phyloP scores from a whole-genome alignment of 2,113 vertebrate genomes.

The Epinephelus fuscoguttatus region DNA sequence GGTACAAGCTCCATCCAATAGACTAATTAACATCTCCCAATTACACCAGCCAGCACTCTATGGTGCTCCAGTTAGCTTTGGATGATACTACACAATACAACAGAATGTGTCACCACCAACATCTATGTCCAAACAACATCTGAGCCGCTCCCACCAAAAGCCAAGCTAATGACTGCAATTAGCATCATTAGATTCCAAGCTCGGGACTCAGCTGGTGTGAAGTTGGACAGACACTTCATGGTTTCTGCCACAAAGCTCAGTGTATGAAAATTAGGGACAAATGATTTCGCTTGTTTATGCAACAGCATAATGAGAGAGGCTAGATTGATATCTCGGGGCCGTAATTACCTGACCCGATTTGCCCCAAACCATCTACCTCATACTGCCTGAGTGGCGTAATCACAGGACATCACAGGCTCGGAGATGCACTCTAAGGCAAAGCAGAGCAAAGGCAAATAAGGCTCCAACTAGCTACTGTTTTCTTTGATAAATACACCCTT shows the following conservation, averaged over 20 bases:
- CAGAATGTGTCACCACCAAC: constrained; percentile 57
- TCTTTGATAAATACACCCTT: neutral
- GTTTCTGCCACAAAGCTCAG: constrained; percentile 14
- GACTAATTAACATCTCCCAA: constrained; percentile 80
- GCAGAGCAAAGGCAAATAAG: neutral
- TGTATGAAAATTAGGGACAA: constrained; percentile 32
- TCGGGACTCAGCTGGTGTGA: constrained; percentile 63
- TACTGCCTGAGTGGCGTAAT: neutral
- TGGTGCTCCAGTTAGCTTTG: constrained; percentile 72
- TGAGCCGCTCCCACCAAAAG: constrained; percentile 64
- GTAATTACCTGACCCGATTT: constrained; percentile 46
- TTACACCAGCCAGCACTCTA: constrained; percentile 68
- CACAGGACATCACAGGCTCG: neutral
- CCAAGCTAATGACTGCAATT: constrained; percentile 79
- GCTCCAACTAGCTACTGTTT: neutral
- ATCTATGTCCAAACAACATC: constrained; percentile 69
- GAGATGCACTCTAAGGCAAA: neutral
- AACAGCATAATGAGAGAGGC: constrained; percentile 23
- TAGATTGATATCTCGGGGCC: constrained; percentile 23
- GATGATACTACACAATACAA: constrained; percentile 68
- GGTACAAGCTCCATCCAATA: constrained; percentile 75
- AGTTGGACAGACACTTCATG: constrained; percentile 39
- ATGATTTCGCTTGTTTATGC: constrained; percentile 16
- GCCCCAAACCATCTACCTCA: neutral
- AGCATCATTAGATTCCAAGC: constrained; percentile 59